Percentiles rank a stretch among this genome's conserved stretches.
Conservation (phyloP, 2,888 invertebrate genomes). For the Branchellion lobata region DNA sequence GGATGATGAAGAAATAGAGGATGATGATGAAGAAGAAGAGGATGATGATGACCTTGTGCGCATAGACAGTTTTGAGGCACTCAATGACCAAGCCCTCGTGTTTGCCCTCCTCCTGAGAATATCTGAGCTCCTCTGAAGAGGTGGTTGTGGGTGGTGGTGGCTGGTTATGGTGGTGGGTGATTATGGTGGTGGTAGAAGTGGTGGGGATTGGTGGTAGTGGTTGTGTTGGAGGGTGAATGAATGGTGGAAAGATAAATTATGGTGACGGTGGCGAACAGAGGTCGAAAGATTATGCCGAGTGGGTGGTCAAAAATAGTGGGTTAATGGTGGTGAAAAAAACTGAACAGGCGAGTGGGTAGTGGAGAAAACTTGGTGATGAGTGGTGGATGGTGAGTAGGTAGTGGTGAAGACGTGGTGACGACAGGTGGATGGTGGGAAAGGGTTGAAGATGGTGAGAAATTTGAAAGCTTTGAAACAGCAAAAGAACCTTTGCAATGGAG, state of each 20-base stretch:
- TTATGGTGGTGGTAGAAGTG: background rate
- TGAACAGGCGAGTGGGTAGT: no score
- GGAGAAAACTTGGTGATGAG: slow-evolving; percentile 74
- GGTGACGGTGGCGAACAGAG: no score
- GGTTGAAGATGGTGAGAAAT: background rate
- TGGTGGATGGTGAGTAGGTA: slow-evolving; percentile 77
- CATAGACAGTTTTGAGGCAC: slow-evolving; percentile 67
- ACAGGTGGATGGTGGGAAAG: background rate
- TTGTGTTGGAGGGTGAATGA: background rate
- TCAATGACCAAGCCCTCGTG: slow-evolving; percentile 43
- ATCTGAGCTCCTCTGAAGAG: background rate
- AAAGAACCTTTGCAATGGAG: no score
- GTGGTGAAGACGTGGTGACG: slow-evolving; percentile 80
- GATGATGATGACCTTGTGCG: slow-evolving; percentile 64
- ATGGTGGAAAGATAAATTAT: no score
- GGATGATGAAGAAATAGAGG: no score
- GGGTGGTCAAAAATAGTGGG: no score
- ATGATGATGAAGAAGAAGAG: no score
- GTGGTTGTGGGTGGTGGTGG: background rate
- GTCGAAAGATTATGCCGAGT: no score
- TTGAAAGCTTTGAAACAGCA: no score
- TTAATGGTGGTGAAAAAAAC: no score
- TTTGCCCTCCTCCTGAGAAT: slow-evolving; percentile 9
- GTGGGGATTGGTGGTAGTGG: background rate
- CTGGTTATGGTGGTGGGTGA: background rate